Percentiles rank a stretch among this genome's conserved stretches.
Evolutionary conservation across 2,113 vertebrate species (phyloP).

Genomic region (Ginglymostoma cirratum): DNA sequence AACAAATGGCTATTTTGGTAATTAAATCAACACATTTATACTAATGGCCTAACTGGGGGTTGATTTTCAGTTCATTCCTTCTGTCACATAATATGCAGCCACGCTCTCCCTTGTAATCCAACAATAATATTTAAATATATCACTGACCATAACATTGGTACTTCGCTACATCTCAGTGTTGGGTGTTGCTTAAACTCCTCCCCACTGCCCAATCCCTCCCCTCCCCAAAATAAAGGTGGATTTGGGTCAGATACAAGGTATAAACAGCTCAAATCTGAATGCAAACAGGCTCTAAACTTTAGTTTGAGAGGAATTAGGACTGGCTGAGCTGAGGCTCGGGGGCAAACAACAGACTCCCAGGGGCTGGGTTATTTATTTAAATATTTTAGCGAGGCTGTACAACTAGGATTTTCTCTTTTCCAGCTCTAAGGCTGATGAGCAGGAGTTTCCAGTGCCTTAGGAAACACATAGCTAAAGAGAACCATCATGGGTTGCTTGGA

Average conservation of each 20-base stretch:
- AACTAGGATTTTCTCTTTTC: too few relatives aligned
- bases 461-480: too few relatives aligned
- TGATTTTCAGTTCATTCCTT: too few relatives aligned
- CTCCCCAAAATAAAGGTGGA: background rate
- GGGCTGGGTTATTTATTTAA: background rate
- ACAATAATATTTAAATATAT: background rate
- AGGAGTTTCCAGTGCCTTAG: too few relatives aligned
- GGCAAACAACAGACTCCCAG: background rate
- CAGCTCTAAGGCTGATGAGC: too few relatives aligned
- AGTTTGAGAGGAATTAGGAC: background rate
- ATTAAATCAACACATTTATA: too few relatives aligned
- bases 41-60: too few relatives aligned
- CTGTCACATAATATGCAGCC: background rate
- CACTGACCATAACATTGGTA: background rate
- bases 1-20: too few relatives aligned
- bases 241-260: background rate
- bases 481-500: too few relatives aligned
- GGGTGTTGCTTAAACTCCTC: too few relatives aligned
- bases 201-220: too few relatives aligned
- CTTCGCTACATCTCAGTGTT: background rate
- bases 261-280: background rate
- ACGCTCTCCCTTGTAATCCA: background rate
- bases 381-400: background rate
- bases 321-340: background rate
- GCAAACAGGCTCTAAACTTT: background rate